Conservation (phyloP, 2,888 invertebrate genomes). For the Eudemis profundana region DNA sequence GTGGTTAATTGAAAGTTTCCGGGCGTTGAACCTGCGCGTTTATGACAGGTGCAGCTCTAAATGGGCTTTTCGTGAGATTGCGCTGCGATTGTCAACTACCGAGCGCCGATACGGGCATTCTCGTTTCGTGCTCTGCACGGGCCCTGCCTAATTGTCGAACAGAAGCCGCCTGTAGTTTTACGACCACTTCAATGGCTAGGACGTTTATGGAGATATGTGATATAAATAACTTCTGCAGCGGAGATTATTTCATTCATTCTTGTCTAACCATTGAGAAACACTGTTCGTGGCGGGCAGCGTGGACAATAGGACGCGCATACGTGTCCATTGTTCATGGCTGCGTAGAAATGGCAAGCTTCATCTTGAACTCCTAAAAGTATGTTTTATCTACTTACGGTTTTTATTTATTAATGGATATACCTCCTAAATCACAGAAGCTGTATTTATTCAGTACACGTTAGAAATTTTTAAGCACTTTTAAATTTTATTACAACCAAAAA, state of each 20-base stretch:
- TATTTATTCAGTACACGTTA: no score
- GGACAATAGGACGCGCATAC: slow-evolving; percentile 68
- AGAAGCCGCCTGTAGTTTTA: slow-evolving; percentile 76
- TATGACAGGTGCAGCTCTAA: slow-evolving; percentile 80
- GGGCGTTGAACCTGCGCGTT: slow-evolving; percentile 67
- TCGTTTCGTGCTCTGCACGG: slow-evolving; percentile 59
- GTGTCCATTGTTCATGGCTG: slow-evolving; percentile 52
- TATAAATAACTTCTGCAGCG: slow-evolving; percentile 72
- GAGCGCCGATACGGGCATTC: slow-evolving; percentile 68
- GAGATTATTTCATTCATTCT: slow-evolving; percentile 82
- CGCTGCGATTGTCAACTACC: slow-evolving; percentile 73
- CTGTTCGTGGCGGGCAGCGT: slow-evolving; percentile 59
- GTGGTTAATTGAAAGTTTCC: slow-evolving; percentile 74
- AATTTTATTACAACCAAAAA: no score
- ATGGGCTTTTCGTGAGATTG: slow-evolving; percentile 84
- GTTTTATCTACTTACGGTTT: slow-evolving; percentile 1
- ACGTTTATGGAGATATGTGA: slow-evolving; percentile 77
- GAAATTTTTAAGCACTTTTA: no score
- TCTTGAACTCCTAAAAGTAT: slow-evolving; percentile 5
- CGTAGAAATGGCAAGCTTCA: slow-evolving; percentile 63
- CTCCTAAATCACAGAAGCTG: no score
- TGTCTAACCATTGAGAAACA: slow-evolving; percentile 73
- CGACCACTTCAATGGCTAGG: slow-evolving; percentile 62
- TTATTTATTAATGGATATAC: no score
- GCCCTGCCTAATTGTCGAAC: slow-evolving; percentile 77